Evolutionary conservation across 1,140 invertebrate species (phyloP), one percentile per base, ranked within the genome.

Genomic region (Akabosia matsudoensis): DNA sequence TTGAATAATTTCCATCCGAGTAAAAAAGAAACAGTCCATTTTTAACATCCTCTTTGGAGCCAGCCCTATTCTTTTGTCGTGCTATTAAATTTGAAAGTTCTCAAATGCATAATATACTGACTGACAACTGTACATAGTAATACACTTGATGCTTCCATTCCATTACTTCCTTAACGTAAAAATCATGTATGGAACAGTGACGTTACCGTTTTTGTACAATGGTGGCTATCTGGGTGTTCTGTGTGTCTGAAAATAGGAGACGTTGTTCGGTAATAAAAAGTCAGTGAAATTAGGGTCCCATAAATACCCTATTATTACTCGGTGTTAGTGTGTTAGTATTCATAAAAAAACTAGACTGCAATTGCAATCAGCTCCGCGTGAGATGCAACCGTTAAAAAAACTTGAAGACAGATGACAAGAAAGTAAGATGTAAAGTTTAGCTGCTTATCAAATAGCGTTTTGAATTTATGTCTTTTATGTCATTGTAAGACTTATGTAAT

Each of bases 1-100:
- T 75, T 75, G 74, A 75, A 75, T 75, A 75, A 75, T 75, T 64
- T 75, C 52, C 74, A 75, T 67, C 61, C 28, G 10, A 7, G 24
- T 13, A 67, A 61, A 61, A 61, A 61, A 61, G 10, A 31, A 28
- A 67, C 24, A 67, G 1, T 31, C 13, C 61, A 67, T 67, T 67
- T 67, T 67, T 67, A n/a, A 16, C n/a, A 16, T 10, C 10, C 54
- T 67, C 2, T 30, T 30, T 67, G 61, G 61, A 67, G 61, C 61
- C 61, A 30, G 10, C 13, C 61, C 28, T 31, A 2, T 30, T 16
- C 7, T 67, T 30, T 7, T 30, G 30, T 22, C 31, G 61, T 67
- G 61, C 24, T 30, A 30, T 67, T 67, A 13, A n/a, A 30, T 56
- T 3, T 56, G 3, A 56, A 56, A 56, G 10, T 56, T n/a, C 22